Evolutionary conservation across 2,888 invertebrate species (phyloP), one percentile per base, ranked within the genome.

Genomic region (Pollenia griseotomentosa): DNA sequence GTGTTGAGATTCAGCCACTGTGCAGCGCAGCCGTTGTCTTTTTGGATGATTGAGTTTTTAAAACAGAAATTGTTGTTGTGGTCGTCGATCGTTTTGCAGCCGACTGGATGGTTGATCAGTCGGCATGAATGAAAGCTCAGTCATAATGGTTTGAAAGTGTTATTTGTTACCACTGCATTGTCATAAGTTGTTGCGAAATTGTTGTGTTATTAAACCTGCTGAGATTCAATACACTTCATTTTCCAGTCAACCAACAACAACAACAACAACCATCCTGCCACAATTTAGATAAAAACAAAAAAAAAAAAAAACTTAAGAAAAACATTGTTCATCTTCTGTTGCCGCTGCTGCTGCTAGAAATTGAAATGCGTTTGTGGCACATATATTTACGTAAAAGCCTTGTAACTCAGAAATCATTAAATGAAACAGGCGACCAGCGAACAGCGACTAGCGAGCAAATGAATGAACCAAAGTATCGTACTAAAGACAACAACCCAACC

Each of bases 371-470:
- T 87, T 87, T 85, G 78, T 80, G 90, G 88, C 90, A 79, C 84
- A 87, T 87, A 84, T 82, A 84, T 84, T 87, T 57, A 57, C 61
- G 57, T 87, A 87, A 84, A 84, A 87, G 87, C 74, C 88, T 90
- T 91, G 92, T 92, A 92, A 92, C 92, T 91, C 91, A 92, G 92
- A 90, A 91, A 92, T 92, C 91, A 92, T 91, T 91, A 91, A 91
- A 90, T 90, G 90, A 90, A 89, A 88, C 85, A 79, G 83, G 75
- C 75, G 16, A 73, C 42, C 55, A 66, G 33, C 75, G 16, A 73
- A 23, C 55, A 66, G 33, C 33, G 33, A 33, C 33, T 33, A 57
- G 12, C 65, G 42, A 23, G n/a, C 65, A 68, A 79, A 70, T 89
- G 87, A 66, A 73, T 59, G 33, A 73, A 73, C 19, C 77, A 46